Evolutionary conservation across 2,888 invertebrate species (phyloP), one percentile per base, ranked within the genome.

Genomic region (Pheosia gnoma): DNA sequence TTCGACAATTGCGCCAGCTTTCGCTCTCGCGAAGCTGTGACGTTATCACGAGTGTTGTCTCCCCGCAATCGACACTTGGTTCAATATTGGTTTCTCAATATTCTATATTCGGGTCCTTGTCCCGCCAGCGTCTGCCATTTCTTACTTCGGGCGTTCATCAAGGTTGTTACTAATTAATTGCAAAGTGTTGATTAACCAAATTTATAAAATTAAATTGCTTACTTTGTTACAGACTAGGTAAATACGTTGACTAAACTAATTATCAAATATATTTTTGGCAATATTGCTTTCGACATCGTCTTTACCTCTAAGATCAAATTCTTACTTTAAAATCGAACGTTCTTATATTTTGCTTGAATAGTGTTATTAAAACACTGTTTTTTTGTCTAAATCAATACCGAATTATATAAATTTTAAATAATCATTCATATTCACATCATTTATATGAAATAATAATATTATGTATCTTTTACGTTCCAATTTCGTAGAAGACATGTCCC

Each of bases 171-270:
- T 53, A 53, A 53, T 53, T 37, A 10, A 53, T 37, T 53, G 8
- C 37, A 11, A 53, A 37, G 53, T 37, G 37, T 53, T 38, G 37
- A 51, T 37, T 53, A 11, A 53, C 37, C 8, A 10, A 53, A 37
- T 53, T 53, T 53, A 4, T 4, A 47, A 53, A 37, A 37, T 53
- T 53, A 53, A 53, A 53, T 53, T 53, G 37, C 37, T 53, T 1
- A 3, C 37, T 53, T 37, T 36, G 13, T 37, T 37, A 37, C 4
- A 10, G 9, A 4, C 37, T 4, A 9, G 10, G 37, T 37, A 53
- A 52, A 37, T 53, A 53, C 13, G 25, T 6, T 3, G 25, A 2
- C 1, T 49, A 43, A 9, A 51, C 53, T 53, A 10, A 4, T 36
- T 10, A 37, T 37, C 11, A 51, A 51, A 8, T 8, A 43, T 3